Evolutionary conservation across 2,797 vertebrate species (phyloP), one percentile per base, ranked within the genome.

Genomic region (Sebastes wilsoni): DNA sequence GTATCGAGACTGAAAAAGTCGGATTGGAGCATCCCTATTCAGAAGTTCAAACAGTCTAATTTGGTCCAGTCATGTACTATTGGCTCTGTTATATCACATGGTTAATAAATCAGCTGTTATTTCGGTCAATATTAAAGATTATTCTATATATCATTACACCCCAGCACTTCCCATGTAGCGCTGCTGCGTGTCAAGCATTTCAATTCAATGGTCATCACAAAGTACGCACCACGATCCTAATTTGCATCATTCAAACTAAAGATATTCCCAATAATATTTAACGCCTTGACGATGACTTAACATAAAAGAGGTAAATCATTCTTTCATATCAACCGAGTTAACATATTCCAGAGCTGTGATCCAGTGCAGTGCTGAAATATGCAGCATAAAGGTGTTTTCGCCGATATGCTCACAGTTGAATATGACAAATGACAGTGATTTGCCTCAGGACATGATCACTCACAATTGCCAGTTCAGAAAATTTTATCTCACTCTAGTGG

Each of bases 341-440:
- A 81, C 62, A 55, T 64, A 59, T 81, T 71, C 28, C 62, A 18
- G 18, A 60, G 52, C 22, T 67, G 65, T 72, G 62, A 80, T 23
- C 32, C 56, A 52, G 4, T 3, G n/a, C 55, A 38, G 6, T n/a
- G 38, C 25, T 36, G 32, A 75, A 81, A 70, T 75, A 75, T 32
- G 74, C 69, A 83, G 69, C 64, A 12, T 58, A 71, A 69, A 88
- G 77, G 64, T 81, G 79, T 80, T 84, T 72, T 79, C 18, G 22
- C 30, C 5, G 34, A 83, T 75, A 77, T 64, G 67, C 85, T 72
- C 61, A 34, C 55, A 18, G 71, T n/a, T 46, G 46, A 54, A 62
- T 67, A 59, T 74, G 74, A 85, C 77, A 87, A 86, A 89, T 84
- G 79, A 75, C 70, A 56, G 75, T 62, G 70, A 85, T 87, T 85